These are phyloP conservation scores for Lepidurus arcticus DNA, from an alignment of 1,140 invertebrate genomes.

Conservation along the genomic window DNA sequence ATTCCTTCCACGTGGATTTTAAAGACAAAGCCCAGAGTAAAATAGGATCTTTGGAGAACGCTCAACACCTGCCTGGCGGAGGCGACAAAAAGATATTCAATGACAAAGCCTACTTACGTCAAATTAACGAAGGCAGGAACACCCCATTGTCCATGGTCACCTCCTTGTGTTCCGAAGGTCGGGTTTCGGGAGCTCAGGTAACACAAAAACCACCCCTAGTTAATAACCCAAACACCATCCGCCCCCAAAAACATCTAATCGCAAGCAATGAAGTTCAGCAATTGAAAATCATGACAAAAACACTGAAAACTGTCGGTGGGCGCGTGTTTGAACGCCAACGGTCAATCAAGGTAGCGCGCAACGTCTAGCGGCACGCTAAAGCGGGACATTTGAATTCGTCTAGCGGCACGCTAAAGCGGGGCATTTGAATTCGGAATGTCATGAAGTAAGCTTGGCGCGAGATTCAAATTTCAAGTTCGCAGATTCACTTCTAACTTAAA, in stretches of 20 bases:
- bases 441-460: no score
- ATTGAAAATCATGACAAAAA: no score
- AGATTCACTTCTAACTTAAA: no score
- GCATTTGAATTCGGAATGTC: no score
- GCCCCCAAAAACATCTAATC: background rate
- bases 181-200: conserved; percentile 59
- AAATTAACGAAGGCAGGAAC: conserved; percentile 58
- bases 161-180: conserved; percentile 37
- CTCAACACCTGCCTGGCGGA: conserved; percentile 87
- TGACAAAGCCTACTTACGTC: conserved; percentile 86
- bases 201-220: background rate
- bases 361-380: no score
- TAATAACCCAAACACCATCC: background rate
- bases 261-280: background rate
- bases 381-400: no score
- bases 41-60: conserved; percentile 86
- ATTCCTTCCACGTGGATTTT: conserved; percentile 71
- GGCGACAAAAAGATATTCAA: conserved; percentile 86
- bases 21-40: conserved; percentile 73
- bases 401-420: no score
- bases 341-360: no score
- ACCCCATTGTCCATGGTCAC: conserved; percentile 40
- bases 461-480: no score
- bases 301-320: no score
- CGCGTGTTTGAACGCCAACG: no score